Conservation (phyloP, 92 coral and sea anemone genomes). For the Scolanthus callimorphus region DNA sequence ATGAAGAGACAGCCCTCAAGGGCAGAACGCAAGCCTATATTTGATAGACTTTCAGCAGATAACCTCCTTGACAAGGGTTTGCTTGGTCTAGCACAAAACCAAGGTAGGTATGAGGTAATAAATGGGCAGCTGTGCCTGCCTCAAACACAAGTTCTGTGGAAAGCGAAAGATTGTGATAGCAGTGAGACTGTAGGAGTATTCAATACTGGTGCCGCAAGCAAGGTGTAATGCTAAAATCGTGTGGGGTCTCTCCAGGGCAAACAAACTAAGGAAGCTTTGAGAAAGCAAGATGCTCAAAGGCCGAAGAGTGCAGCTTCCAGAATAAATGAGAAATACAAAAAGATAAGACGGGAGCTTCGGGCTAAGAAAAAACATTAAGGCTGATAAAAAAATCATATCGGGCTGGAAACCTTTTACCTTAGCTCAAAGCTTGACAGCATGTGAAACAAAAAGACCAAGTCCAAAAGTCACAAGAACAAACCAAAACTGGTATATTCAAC, state of each 20-base stretch:
- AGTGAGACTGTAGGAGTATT: conserved; percentile 32
- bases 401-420: conserved; percentile 16
- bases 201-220: conserved; percentile 24
- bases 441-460: neutral
- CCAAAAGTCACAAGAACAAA: too few species aligned
- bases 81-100: conserved; percentile 8
- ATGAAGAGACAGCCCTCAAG: conserved; percentile 26
- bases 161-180: conserved; percentile 30
- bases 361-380: conserved; percentile 16
- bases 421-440: conserved; percentile 19
- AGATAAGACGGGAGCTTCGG: conserved; percentile 1
- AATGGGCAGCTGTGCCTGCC: neutral
- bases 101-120: conserved; percentile 26
- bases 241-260: conserved; percentile 16
- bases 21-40: conserved; percentile 41
- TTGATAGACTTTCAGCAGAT: conserved; percentile 29
- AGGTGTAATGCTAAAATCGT: conserved; percentile 1
- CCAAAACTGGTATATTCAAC: neutral
- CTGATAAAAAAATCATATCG: neutral
- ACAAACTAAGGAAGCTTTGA: conserved; percentile 16
- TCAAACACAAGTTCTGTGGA: conserved; percentile 24
- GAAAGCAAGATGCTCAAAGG: conserved; percentile 2
- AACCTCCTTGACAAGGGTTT: conserved; percentile 40
- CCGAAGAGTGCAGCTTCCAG: conserved; percentile 6
- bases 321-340: neutral